Evolutionary conservation across 2,113 vertebrate genomes (phyloP).

Genomic region (Fulica atra): DNA sequence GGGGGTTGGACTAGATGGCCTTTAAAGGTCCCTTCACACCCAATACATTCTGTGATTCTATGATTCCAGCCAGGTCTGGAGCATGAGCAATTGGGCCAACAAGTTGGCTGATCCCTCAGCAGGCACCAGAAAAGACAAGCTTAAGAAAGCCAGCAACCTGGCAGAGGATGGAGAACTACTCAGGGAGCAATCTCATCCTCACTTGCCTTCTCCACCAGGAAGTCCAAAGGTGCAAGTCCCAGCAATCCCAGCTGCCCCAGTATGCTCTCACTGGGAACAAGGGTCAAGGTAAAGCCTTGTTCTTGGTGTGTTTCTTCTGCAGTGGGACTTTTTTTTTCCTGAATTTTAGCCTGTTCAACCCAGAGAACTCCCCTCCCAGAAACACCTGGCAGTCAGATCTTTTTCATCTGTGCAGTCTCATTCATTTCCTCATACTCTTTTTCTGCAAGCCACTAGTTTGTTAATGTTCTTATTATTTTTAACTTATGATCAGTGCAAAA

Average conservation of each 20-base stretch:
- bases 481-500: background rate
- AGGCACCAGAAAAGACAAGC: background rate
- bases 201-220: background rate
- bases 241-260: background rate
- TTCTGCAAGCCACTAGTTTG: background rate
- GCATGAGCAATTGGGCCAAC: background rate
- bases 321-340: background rate
- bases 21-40: too few relatives aligned
- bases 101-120: background rate
- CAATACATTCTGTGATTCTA: too few relatives aligned
- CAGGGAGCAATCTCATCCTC: background rate
- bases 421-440: background rate
- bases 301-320: background rate
- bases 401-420: background rate
- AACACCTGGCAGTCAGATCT: background rate
- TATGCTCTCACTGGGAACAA: background rate
- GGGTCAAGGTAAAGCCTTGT: background rate
- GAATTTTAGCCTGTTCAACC: background rate
- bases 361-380: background rate
- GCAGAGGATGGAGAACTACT: background rate
- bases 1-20: too few relatives aligned
- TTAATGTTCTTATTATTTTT: background rate
- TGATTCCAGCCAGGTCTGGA: background rate
- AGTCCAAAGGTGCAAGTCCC: background rate
- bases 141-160: background rate